These are phyloP conservation scores for Tyto alba DNA, from an alignment of 2,113 vertebrate species.

Conservation along the genomic window DNA sequence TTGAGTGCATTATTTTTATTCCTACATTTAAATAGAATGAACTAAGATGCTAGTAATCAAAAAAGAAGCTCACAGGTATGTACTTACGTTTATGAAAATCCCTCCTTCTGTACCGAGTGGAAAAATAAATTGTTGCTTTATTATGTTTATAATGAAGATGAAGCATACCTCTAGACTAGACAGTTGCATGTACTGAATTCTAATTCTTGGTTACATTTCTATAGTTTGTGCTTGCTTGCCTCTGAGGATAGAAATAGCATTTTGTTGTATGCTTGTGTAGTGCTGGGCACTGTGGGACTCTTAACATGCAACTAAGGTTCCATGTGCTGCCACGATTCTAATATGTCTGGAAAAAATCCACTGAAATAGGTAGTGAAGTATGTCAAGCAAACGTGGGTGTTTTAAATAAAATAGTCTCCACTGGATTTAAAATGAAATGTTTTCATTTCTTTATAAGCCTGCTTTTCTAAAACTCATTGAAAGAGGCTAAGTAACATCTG, in stretches of 20 bases:
- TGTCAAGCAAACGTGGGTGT: not conserved
- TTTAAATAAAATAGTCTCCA: not conserved
- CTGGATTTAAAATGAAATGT: not conserved
- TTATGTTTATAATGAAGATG: not conserved
- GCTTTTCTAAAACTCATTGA: not conserved
- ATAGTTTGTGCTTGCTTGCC: not conserved
- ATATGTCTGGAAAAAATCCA: not conserved
- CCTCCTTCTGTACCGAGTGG: not conserved
- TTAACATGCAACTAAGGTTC: accelerated
- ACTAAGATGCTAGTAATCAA: not conserved
- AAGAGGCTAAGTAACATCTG: not conserved
- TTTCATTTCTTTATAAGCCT: not conserved
- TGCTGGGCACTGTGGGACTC: not conserved
- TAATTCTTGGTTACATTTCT: not conserved
- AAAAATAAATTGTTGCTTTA: not conserved
- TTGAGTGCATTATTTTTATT: not conserved
- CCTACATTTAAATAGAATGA: not conserved
- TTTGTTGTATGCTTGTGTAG: not conserved
- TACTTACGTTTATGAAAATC: not conserved
- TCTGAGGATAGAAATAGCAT: not conserved
- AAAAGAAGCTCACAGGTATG: not conserved
- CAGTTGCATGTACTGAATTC: not conserved
- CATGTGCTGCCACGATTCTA: not conserved
- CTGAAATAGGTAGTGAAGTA: not conserved
- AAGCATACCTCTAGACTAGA: not conserved